phyloP scores from a whole-genome alignment of 2,113 vertebrate species.

The Myotis lucifugus region DNA sequence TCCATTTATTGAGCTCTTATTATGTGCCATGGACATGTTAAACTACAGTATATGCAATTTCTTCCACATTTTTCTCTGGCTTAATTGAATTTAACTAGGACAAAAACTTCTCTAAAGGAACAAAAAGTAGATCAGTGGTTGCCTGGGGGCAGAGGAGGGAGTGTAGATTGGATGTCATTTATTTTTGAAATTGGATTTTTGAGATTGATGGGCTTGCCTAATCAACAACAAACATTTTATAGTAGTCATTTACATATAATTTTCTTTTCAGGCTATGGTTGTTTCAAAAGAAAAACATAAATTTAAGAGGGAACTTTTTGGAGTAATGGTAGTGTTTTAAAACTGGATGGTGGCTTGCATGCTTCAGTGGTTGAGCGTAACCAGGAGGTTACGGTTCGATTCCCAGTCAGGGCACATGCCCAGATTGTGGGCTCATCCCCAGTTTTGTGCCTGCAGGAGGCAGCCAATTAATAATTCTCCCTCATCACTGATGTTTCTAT shows the following conservation, averaged over 20 bases:
- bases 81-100: slow-evolving; percentile 13
- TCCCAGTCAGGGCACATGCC: too few relatives aligned
- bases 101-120: not conserved
- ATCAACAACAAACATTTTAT: not conserved
- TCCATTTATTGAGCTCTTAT: not conserved
- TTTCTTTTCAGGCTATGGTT: not conserved
- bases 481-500: too few relatives aligned
- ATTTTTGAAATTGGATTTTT: slow-evolving; percentile 47
- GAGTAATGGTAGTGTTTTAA: not conserved
- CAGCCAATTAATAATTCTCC: too few relatives aligned
- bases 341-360: not conserved
- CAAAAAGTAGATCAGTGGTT: not conserved
- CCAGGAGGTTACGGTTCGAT: too few relatives aligned
- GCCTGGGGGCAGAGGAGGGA: not conserved
- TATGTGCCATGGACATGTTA: not conserved
- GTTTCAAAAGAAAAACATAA: slow-evolving; percentile 19
- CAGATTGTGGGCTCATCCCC: too few relatives aligned
- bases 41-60: not conserved
- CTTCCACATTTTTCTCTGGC: not conserved
- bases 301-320: not conserved
- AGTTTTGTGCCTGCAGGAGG: too few relatives aligned
- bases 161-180: not conserved
- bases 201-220: not conserved
- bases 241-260: not conserved
- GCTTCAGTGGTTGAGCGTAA: too few relatives aligned